Conservation (phyloP, 2,888 invertebrate species). For the Plemyria rubiginata region DNA sequence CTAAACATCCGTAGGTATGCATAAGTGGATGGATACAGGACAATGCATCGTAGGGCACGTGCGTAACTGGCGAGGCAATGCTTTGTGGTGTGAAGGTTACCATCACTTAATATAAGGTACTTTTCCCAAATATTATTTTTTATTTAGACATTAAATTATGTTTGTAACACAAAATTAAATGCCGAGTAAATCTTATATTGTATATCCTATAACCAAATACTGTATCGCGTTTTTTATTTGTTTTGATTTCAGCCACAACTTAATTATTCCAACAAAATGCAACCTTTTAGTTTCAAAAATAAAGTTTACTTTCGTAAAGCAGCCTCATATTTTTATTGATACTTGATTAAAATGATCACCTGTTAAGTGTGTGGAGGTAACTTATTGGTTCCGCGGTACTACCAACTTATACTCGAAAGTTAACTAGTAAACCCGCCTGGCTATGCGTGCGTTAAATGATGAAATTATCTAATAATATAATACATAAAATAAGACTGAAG, state of each 20-base stretch:
- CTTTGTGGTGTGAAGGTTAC: too few relatives aligned
- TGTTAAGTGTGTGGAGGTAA: conserved; percentile 21
- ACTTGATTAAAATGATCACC: conserved; percentile 27
- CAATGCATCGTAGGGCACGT: too few relatives aligned
- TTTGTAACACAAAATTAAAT: background rate
- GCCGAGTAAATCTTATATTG: background rate
- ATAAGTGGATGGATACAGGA: too few relatives aligned
- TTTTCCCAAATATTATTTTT: too few relatives aligned
- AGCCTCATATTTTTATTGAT: conserved; percentile 5
- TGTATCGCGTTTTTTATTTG: background rate
- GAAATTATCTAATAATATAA: too few relatives aligned
- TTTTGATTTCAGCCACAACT: background rate
- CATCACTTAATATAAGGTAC: too few relatives aligned
- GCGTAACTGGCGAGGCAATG: too few relatives aligned
- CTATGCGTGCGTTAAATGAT: background rate
- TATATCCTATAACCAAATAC: background rate
- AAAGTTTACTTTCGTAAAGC: conserved; percentile 9
- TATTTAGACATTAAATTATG: too few relatives aligned
- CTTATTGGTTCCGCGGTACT: conserved; percentile 11
- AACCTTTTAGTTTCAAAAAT: background rate
- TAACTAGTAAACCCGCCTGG: background rate
- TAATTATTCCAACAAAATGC: background rate
- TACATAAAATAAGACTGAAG: too few relatives aligned
- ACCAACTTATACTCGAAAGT: background rate
- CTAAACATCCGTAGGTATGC: too few relatives aligned